These are phyloP conservation scores for Conistra vaccinii DNA, from an alignment of 2,888 invertebrate species.

Conservation along the genomic window DNA sequence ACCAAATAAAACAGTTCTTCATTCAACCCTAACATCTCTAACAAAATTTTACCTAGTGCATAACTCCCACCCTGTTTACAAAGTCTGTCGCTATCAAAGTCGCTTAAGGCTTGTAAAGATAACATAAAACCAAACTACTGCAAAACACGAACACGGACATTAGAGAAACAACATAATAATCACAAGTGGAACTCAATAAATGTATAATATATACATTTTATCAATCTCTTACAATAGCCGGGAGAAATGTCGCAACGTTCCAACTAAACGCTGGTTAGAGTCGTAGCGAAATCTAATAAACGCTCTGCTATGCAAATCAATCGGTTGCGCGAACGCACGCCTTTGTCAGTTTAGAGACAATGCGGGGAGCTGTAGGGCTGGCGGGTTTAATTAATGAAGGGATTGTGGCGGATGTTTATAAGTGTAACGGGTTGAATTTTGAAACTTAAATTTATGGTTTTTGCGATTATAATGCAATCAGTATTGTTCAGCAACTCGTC, in stretches of 20 bases:
- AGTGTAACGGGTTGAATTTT: neutral
- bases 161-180: slow-evolving; percentile 59
- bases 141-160: slow-evolving; percentile 58
- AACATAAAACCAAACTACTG: slow-evolving; percentile 56
- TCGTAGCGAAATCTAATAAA: slow-evolving; percentile 74
- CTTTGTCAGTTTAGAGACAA: slow-evolving; percentile 73
- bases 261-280: slow-evolving; percentile 53
- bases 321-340: slow-evolving; percentile 75
- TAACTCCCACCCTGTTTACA: slow-evolving; percentile 40
- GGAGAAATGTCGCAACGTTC: slow-evolving; percentile 76
- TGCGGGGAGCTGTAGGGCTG: slow-evolving; percentile 54
- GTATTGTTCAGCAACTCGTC: neutral
- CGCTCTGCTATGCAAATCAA: slow-evolving; percentile 84
- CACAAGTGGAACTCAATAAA: slow-evolving; percentile 44
- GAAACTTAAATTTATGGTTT: neutral
- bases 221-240: slow-evolving; percentile 58
- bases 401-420: neutral
- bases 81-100: slow-evolving; percentile 53
- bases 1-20: neutral
- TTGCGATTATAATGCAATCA: no score
- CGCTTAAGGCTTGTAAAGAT: slow-evolving; percentile 63
- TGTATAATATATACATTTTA: slow-evolving; percentile 40
- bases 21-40: neutral
- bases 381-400: slow-evolving; percentile 25
- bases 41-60: slow-evolving; percentile 1